These are phyloP conservation scores for Dicyrtoma fusca DNA, from an alignment of 2,888 invertebrate species.

Conservation along the genomic window DNA sequence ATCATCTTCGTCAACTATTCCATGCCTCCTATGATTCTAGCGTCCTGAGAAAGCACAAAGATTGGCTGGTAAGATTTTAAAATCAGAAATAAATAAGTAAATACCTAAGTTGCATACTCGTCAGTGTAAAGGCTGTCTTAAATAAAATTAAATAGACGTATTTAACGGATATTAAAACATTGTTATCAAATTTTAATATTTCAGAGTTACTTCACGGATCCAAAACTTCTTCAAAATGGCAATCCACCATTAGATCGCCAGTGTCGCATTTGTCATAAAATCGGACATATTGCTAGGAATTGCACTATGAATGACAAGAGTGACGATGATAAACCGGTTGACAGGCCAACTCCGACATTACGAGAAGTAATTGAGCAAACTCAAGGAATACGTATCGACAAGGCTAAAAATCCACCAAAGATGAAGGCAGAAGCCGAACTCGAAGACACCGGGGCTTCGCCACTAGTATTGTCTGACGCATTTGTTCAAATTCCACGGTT, in stretches of 20 bases:
- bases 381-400: background rate
- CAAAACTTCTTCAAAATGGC: slow-evolving; percentile 61
- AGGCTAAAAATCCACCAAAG: background rate
- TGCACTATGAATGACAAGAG: slow-evolving; percentile 58
- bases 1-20: slow-evolving; percentile 45
- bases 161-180: too few species aligned
- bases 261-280: slow-evolving; percentile 64
- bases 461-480: too few species aligned
- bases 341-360: slow-evolving; percentile 5
- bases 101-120: too few species aligned
- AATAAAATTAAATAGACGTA: too few species aligned
- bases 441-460: background rate
- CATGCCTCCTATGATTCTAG: slow-evolving; percentile 37
- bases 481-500: too few species aligned
- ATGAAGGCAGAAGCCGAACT: background rate
- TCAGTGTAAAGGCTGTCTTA: background rate
- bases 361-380: slow-evolving; percentile 12
- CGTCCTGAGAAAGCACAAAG: slow-evolving; percentile 22
- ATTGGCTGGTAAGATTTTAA: slow-evolving; percentile 35
- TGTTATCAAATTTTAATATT: slow-evolving; percentile 20
- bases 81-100: too few species aligned
- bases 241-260: slow-evolving; percentile 63
- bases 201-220: slow-evolving; percentile 56
- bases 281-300: slow-evolving; percentile 64
- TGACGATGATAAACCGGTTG: slow-evolving; percentile 16